A percentile compares a stretch with the other conserved stretches of the same genome.
These are phyloP conservation scores for Steinernema carpocapsae DNA, from an alignment of 2,888 invertebrate genomes.

Conservation along the genomic window DNA sequence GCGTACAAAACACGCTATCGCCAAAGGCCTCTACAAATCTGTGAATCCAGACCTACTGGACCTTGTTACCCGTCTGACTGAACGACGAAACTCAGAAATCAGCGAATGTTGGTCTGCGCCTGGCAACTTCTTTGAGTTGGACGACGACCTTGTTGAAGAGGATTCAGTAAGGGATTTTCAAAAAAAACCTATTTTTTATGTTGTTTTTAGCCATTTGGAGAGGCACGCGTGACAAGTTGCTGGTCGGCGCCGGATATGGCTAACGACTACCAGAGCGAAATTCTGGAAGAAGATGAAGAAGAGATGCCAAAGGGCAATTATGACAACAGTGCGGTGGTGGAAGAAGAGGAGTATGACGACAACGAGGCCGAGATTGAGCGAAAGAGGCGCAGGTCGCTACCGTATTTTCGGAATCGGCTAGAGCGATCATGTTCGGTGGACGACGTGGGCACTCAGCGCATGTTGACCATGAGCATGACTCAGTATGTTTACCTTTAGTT, in stretches of 20 bases:
- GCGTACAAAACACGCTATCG: conserved; percentile 9
- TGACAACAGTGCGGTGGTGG: background rate
- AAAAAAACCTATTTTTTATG: background rate
- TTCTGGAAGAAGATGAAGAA: conserved; percentile 15
- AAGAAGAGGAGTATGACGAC: background rate
- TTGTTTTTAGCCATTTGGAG: conserved; percentile 7
- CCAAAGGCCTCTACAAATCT: conserved; percentile 4
- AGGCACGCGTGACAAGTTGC: conserved; percentile 19
- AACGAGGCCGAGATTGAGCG: conserved; percentile 18
- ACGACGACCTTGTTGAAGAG: background rate
- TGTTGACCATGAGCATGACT: conserved; percentile 23
- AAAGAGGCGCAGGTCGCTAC: background rate
- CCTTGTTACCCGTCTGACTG: background rate
- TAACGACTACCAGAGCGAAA: background rate
- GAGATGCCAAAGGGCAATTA: conserved; percentile 14
- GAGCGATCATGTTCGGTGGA: conserved; percentile 21
- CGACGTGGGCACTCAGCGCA: conserved; percentile 15
- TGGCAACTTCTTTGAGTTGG: conserved; percentile 24
- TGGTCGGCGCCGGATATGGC: conserved; percentile 23
- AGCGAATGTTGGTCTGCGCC: conserved; percentile 28
- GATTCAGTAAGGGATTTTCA: background rate
- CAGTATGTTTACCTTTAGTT: conserved; percentile 4
- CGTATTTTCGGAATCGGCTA: conserved; percentile 8
- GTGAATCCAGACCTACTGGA: conserved; percentile 21
- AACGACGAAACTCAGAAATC: conserved; percentile 26